Conservation (phyloP, 2,797 vertebrate species). For the Macrochelys suwanniensis region DNA sequence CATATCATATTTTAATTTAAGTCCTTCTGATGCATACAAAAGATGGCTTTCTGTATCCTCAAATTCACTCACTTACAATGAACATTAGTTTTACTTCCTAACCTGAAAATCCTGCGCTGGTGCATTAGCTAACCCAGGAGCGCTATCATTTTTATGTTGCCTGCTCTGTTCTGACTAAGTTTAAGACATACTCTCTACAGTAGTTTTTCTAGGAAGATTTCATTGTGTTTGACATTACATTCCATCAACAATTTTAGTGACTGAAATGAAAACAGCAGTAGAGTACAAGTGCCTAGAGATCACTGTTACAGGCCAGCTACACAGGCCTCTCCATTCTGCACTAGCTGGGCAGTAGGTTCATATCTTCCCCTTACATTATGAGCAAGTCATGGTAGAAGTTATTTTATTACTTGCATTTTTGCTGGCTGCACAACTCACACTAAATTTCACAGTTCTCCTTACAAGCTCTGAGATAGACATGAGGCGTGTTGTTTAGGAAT, state of each 20-base stretch:
- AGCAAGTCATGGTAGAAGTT: neutral
- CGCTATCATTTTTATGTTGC: neutral
- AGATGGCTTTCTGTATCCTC: neutral
- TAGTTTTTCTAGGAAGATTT: slow-evolving; percentile 12
- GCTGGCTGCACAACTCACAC: neutral
- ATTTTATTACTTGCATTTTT: neutral
- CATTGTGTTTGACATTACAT: neutral
- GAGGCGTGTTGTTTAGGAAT: neutral
- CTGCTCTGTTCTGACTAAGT: neutral
- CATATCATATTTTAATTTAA: neutral
- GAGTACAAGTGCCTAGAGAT: neutral
- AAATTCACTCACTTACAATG: neutral
- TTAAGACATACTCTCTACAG: neutral
- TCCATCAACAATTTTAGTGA: neutral
- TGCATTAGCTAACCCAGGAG: neutral
- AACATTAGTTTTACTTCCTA: neutral
- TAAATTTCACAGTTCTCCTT: neutral
- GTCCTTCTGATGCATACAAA: neutral
- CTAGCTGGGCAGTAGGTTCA: neutral
- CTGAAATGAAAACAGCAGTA: neutral
- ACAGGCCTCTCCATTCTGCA: neutral
- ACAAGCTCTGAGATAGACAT: neutral
- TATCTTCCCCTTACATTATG: neutral
- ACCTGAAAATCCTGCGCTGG: neutral
- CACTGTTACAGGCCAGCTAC: neutral